A percentile compares a stretch with the other conserved stretches of the same genome.
phyloP scores from a whole-genome alignment of 2,113 vertebrate genomes.

The Oenanthe oenanthe region DNA sequence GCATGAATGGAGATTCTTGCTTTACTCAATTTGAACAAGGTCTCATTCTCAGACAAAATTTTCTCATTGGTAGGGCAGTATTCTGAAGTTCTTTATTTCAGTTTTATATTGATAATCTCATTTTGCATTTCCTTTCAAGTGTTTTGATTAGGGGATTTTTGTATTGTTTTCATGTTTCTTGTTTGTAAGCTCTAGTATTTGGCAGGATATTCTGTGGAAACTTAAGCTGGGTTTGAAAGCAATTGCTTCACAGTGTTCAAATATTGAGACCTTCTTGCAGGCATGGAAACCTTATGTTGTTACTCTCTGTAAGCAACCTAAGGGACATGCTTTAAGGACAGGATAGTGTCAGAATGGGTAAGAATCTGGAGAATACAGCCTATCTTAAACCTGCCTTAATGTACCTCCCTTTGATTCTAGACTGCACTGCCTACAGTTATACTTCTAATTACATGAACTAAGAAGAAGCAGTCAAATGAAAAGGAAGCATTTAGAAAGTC shows the following conservation, averaged over 20 bases:
- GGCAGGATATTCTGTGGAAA: background rate
- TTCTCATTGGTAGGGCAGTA: background rate
- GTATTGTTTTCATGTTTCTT: background rate
- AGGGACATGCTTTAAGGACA: background rate
- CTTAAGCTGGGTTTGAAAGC: background rate
- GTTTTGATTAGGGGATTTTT: background rate
- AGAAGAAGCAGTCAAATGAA: background rate
- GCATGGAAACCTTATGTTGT: background rate
- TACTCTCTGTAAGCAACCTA: background rate
- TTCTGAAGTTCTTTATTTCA: background rate
- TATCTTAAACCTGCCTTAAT: background rate
- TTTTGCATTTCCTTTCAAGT: background rate
- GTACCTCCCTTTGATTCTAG: background rate
- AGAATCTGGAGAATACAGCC: background rate
- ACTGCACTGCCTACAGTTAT: background rate
- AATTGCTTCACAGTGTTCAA: background rate
- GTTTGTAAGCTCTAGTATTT: background rate
- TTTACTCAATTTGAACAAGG: background rate
- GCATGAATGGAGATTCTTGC: background rate
- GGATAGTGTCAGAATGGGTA: background rate
- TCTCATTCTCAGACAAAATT: background rate
- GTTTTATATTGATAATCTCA: background rate
- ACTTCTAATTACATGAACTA: background rate
- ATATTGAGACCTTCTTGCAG: background rate
- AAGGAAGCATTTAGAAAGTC: background rate